A percentile compares a stretch with the other conserved stretches of the same genome.
phyloP scores from a whole-genome alignment of 2,797 vertebrate genomes.

The Denticeps clupeoides region DNA sequence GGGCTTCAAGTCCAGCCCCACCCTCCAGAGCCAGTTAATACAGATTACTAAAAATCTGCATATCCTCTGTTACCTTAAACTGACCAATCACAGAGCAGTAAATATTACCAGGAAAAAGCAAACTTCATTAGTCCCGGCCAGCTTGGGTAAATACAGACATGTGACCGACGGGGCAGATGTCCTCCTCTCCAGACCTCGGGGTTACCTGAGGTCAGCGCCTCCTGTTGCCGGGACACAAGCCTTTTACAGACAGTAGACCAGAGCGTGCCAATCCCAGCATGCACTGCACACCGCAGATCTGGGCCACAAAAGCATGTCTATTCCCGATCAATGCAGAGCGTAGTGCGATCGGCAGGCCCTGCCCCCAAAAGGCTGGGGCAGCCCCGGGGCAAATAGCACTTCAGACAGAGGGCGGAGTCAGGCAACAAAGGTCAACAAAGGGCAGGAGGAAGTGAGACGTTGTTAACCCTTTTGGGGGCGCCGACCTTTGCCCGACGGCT shows the following conservation, averaged over 20 bases:
- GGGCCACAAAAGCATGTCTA: too few relatives aligned
- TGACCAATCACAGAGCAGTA: constrained; percentile 4
- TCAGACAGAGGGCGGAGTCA: constrained; percentile 11
- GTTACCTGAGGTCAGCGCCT: too few relatives aligned
- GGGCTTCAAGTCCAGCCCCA: too few relatives aligned
- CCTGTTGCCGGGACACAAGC: too few relatives aligned
- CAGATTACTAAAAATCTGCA: constrained; percentile 1
- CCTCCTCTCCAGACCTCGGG: constrained; percentile 6
- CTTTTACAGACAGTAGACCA: too few relatives aligned
- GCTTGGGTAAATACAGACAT: constrained; percentile 17
- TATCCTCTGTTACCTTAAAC: background rate
- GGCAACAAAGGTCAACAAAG: constrained; percentile 19
- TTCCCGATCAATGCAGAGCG: too few relatives aligned
- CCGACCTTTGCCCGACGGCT: constrained; percentile 6
- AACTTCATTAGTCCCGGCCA: constrained; percentile 22
- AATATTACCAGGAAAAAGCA: constrained; percentile 7
- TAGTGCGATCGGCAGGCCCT: too few relatives aligned
- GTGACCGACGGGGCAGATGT: constrained; percentile 14
- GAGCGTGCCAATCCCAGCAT: too few relatives aligned
- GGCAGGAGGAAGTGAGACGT: constrained; percentile 7
- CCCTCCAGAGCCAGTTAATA: too few relatives aligned
- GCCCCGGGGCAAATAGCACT: constrained; percentile 17
- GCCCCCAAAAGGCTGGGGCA: constrained; percentile 16
- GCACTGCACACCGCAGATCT: too few relatives aligned
- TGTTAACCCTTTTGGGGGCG: constrained; percentile 27